Evolutionary conservation across 2,113 vertebrate genomes (phyloP).

Genomic region (Passerina amoena): DNA sequence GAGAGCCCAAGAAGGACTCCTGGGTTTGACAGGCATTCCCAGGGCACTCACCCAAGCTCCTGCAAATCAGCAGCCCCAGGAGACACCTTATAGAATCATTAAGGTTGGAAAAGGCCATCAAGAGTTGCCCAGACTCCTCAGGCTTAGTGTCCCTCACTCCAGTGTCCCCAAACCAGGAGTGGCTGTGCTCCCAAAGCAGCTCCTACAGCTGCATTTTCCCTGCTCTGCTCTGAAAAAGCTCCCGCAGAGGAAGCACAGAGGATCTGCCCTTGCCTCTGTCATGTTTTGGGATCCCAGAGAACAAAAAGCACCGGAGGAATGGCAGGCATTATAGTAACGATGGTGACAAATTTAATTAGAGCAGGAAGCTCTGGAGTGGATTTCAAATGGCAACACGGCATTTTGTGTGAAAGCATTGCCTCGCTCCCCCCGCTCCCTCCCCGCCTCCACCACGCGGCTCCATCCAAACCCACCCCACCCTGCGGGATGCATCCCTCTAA

Average conservation of each 20-base stretch:
- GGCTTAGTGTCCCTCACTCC: not conserved
- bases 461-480: slow-evolving; percentile 12
- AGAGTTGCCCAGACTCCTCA: not conserved
- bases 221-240: not conserved
- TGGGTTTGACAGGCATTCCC: not conserved
- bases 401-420: slow-evolving; percentile 51
- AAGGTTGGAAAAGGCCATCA: not conserved
- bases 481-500: slow-evolving; percentile 17
- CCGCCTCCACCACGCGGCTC: not conserved
- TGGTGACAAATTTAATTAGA: slow-evolving; percentile 70
- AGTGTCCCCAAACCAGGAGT: not conserved
- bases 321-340: slow-evolving; percentile 64
- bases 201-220: not conserved
- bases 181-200: not conserved
- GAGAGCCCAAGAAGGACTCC: not conserved
- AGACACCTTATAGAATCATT: not conserved
- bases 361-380: slow-evolving; percentile 67
- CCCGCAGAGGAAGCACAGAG: not conserved
- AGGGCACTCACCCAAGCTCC: not conserved
- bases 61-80: not conserved
- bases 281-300: slow-evolving; percentile 47
- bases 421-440: not conserved
- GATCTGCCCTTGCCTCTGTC: slow-evolving; percentile 5
- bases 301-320: slow-evolving; percentile 60
- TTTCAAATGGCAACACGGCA: slow-evolving; percentile 62